Conservation (phyloP, 2,797 vertebrate species). For the Chelon auratus region DNA sequence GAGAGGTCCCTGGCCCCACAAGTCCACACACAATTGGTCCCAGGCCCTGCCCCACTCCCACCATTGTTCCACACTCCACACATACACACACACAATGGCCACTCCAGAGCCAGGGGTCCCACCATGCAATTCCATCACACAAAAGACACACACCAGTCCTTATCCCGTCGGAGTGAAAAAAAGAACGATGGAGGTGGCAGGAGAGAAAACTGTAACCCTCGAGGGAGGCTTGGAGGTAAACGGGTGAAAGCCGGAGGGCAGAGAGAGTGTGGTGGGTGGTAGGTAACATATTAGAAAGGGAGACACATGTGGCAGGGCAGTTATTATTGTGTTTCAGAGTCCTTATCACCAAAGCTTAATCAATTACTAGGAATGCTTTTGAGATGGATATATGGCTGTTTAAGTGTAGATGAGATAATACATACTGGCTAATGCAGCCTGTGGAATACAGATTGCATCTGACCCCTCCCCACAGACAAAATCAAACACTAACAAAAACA, state of each 20-base stretch:
- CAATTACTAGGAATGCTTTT: constrained; percentile 64
- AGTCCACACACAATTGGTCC: constrained; percentile 77
- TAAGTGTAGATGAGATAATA: constrained; percentile 14
- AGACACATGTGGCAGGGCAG: constrained; percentile 10
- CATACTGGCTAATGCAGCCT: constrained; percentile 48
- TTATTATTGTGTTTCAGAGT: constrained; percentile 41
- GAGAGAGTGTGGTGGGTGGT: constrained; percentile 26
- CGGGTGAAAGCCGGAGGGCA: constrained; percentile 23
- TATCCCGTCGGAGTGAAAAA: constrained; percentile 73
- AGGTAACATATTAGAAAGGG: constrained; percentile 32
- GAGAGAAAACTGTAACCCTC: constrained; percentile 62
- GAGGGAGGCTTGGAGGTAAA: constrained; percentile 46
- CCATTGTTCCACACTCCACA: constrained; percentile 77
- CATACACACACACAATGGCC: constrained; percentile 71
- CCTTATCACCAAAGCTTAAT: constrained; percentile 55
- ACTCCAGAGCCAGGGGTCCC: constrained; percentile 79
- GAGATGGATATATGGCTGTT: constrained; percentile 37
- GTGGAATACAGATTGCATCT: constrained; percentile 26
- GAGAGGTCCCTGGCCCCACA: constrained; percentile 81
- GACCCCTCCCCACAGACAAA: constrained; percentile 7
- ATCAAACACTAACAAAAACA: constrained; percentile 44
- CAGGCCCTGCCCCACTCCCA: constrained; percentile 77
- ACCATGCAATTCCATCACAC: constrained; percentile 74
- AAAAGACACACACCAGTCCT: constrained; percentile 80
- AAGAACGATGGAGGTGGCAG: constrained; percentile 54